Evolutionary conservation across 2,888 invertebrate genomes (phyloP).

Genomic region (Miltochrista miniata): DNA sequence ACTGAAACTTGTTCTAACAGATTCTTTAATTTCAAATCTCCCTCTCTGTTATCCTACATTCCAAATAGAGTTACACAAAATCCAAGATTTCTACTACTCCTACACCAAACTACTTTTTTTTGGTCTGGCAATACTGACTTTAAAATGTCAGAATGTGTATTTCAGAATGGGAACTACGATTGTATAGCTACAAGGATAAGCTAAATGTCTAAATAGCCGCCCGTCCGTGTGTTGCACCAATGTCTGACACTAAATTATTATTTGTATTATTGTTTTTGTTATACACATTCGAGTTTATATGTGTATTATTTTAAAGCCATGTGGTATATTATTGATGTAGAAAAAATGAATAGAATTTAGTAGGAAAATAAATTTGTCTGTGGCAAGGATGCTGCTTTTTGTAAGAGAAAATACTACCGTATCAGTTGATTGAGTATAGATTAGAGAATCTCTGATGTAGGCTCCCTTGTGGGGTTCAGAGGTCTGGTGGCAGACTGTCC

Average conservation of each 20-base stretch:
- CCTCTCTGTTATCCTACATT: too few relatives aligned
- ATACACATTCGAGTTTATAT: neutral
- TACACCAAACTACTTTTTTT: too few relatives aligned
- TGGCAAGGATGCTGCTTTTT: neutral
- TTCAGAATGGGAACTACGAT: conserved; percentile 1
- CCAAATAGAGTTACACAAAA: too few relatives aligned
- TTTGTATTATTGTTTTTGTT: conserved; percentile 14
- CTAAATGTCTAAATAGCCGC: conserved; percentile 11
- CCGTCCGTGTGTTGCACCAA: conserved; percentile 19
- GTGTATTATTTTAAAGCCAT: neutral
- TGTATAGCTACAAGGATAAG: conserved; percentile 5
- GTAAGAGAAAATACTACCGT: too few relatives aligned
- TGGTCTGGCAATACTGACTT: neutral
- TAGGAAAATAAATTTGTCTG: neutral
- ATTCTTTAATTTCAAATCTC: too few relatives aligned
- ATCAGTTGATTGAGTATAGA: too few relatives aligned
- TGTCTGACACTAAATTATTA: conserved; percentile 13
- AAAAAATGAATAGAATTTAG: too few relatives aligned
- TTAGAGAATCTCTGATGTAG: too few relatives aligned
- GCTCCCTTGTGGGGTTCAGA: too few relatives aligned
- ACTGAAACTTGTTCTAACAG: neutral
- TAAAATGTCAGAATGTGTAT: neutral
- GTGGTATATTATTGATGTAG: neutral
- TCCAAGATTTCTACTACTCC: too few relatives aligned
- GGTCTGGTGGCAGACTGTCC: too few relatives aligned